These are phyloP conservation scores for Chondrilla cf. caribensis DNA, from an alignment of 37 sponge, comb jelly and placozoan genomes.

Conservation along the genomic window DNA sequence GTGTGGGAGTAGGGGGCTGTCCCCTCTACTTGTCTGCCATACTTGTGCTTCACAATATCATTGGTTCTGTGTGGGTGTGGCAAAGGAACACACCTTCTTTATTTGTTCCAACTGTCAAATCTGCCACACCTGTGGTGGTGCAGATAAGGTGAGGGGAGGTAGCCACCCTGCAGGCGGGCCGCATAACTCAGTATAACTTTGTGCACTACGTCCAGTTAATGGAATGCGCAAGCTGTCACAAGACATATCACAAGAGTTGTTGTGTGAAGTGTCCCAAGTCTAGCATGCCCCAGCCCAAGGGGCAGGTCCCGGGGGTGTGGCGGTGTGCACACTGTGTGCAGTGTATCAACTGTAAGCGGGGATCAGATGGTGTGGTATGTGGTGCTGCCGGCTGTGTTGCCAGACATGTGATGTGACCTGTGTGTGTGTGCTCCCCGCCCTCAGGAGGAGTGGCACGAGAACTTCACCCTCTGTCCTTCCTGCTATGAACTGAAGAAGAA, in stretches of 20 bases:
- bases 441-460: background rate
- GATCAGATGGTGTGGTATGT: constrained; percentile 59
- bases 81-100: constrained; percentile 4
- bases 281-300: background rate
- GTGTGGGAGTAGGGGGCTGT: background rate
- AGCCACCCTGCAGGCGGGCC: too few relatives aligned
- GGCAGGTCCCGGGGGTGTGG: background rate
- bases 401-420: background rate
- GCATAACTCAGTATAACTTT: too few relatives aligned
- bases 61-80: constrained; percentile 47
- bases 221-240: constrained; percentile 51
- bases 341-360: constrained; percentile 61
- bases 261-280: constrained; percentile 20
- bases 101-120: constrained; percentile 51
- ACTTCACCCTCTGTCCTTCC: background rate
- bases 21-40: constrained; percentile 38
- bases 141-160: constrained; percentile 18
- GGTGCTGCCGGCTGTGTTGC: constrained; percentile 50
- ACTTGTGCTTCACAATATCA: constrained; percentile 65
- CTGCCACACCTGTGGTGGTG: constrained; percentile 58
- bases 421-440: too few relatives aligned
- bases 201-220: constrained; percentile 6
- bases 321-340: constrained; percentile 50
- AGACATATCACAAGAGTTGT: constrained; percentile 7
- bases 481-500: constrained; percentile 4